phyloP scores from a whole-genome alignment of 92 coral and sea anemone genomes.

The Phenganax subtilis region DNA sequence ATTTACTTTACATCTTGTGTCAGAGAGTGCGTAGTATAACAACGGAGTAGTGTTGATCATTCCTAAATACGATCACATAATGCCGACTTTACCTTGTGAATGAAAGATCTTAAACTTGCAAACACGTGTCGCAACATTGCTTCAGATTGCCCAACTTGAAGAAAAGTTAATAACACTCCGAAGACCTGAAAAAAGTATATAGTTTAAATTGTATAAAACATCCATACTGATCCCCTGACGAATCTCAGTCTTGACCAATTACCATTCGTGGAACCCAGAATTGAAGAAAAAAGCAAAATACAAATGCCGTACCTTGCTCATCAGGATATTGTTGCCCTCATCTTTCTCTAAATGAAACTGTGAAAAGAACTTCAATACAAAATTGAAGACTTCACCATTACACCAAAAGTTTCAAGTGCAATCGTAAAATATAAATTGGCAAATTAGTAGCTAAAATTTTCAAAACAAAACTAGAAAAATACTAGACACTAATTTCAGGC shows the following conservation, averaged over 20 bases:
- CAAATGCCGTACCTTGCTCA: constrained; percentile 69
- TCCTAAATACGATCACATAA: background rate
- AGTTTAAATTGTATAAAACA: background rate
- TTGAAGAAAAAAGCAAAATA: too few species aligned
- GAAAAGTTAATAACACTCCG: constrained; percentile 72
- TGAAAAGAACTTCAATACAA: constrained; percentile 9
- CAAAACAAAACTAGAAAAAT: background rate
- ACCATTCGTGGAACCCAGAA: background rate
- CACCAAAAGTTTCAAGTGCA: too few species aligned
- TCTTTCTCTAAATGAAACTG: constrained; percentile 95
- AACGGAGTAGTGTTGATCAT: too few species aligned
- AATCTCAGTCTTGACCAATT: background rate
- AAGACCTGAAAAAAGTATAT: constrained; percentile 57
- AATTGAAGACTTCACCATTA: too few species aligned
- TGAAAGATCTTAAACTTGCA: constrained; percentile 89
- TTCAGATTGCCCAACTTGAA: constrained; percentile 94
- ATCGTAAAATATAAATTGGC: too few species aligned
- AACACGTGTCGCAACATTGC: constrained; percentile 90
- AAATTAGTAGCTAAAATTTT: background rate
- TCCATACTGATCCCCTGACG: background rate
- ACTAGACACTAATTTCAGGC: too few species aligned
- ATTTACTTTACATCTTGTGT: too few species aligned
- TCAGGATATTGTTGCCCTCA: constrained; percentile 86
- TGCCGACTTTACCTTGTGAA: constrained; percentile 64
- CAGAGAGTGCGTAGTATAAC: too few species aligned